Conservation (phyloP, 2,888 invertebrate genomes). For the Polyommatus icarus region DNA sequence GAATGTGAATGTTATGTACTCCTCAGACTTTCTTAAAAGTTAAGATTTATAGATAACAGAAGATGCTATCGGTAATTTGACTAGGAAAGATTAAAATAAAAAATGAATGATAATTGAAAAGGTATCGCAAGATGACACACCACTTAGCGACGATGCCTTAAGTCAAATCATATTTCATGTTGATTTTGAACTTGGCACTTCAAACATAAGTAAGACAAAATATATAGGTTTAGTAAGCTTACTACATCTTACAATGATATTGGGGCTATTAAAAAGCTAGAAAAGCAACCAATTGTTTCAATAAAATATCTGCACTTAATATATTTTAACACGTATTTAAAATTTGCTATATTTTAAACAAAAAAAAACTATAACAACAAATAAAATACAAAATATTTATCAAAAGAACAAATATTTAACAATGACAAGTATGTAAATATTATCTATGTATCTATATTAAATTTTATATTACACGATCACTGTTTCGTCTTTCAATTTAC, state of each 20-base stretch:
- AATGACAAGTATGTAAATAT: background rate
- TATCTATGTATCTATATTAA: constrained; percentile 17
- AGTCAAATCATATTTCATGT: too few species aligned
- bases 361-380: background rate
- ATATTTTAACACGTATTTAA: too few species aligned
- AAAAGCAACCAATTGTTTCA: background rate
- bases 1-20: background rate
- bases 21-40: too few species aligned
- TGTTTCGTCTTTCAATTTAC: constrained; percentile 67
- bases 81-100: too few species aligned
- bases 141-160: background rate
- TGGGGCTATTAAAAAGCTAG: background rate
- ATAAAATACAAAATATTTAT: background rate
- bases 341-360: background rate
- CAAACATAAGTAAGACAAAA: too few species aligned
- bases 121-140: background rate
- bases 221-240: background rate
- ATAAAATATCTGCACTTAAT: too few species aligned
- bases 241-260: background rate
- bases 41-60: too few species aligned
- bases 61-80: too few species aligned
- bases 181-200: too few species aligned
- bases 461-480: constrained; percentile 51
- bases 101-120: too few species aligned
- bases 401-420: background rate